Conservation (phyloP, 2,113 vertebrate genomes). For the Aspidoscelis tigris region DNA sequence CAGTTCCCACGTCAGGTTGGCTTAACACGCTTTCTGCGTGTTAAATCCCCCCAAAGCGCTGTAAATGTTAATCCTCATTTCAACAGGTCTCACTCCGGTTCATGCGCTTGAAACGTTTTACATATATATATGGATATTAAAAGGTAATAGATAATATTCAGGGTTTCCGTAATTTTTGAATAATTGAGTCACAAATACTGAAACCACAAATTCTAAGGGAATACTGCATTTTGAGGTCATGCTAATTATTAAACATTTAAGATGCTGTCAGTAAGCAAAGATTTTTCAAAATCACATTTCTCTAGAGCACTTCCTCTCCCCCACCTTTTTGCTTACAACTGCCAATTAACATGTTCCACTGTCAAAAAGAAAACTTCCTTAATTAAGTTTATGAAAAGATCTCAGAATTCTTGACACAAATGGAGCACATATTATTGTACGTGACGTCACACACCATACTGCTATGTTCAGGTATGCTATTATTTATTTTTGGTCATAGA, state of each 20-base stretch:
- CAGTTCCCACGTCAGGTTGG: no score
- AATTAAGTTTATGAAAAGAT: conserved; percentile 67
- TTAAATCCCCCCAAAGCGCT: no score
- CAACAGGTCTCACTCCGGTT: no score
- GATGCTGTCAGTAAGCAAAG: conserved; percentile 50
- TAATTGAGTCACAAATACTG: no score
- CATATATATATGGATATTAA: no score
- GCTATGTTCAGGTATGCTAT: conserved; percentile 8
- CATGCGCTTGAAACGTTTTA: no score
- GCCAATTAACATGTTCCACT: conserved; percentile 49
- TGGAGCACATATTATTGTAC: conserved; percentile 46
- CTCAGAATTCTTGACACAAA: conserved; percentile 67
- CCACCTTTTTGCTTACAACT: conserved; percentile 59
- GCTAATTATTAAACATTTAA: conserved; percentile 56
- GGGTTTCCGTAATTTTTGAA: no score
- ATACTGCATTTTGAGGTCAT: conserved; percentile 17
- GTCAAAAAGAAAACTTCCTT: conserved; percentile 63
- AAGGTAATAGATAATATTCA: no score
- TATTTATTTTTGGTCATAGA: background rate
- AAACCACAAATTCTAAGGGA: no score
- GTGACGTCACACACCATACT: conserved; percentile 33
- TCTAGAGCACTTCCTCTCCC: conserved; percentile 52
- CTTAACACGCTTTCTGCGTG: no score
- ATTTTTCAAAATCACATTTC: conserved; percentile 51
- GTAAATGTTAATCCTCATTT: no score